Evolutionary conservation across 1,140 invertebrate species (phyloP).

Genomic region (Chironomus tepperi): DNA sequence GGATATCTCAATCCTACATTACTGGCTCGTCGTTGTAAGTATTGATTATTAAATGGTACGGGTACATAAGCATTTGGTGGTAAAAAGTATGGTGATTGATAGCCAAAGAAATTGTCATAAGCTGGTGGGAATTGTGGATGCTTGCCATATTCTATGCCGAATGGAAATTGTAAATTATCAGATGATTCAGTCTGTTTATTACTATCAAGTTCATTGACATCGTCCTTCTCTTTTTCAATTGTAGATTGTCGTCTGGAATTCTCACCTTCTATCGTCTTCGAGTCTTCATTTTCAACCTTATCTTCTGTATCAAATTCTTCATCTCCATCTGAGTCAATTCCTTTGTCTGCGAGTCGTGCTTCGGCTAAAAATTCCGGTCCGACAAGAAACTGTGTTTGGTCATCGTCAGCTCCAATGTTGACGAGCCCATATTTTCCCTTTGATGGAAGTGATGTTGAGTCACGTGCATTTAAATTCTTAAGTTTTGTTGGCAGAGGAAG

Average conservation of each 20-base stretch:
- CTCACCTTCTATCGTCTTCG: background rate
- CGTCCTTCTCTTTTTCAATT: background rate
- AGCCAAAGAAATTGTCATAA: background rate
- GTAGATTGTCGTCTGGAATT: background rate
- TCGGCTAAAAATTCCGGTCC: constrained; percentile 8
- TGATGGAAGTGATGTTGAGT: background rate
- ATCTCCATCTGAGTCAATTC: background rate
- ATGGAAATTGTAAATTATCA: background rate
- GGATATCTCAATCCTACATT: background rate
- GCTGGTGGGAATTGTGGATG: background rate
- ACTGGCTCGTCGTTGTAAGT: background rate
- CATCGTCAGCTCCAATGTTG: background rate
- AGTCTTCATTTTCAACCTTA: background rate
- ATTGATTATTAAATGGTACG: background rate
- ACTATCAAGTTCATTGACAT: background rate
- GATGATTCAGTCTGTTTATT: background rate
- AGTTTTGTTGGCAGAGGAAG: constrained; percentile 28
- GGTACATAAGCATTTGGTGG: constrained; percentile 1
- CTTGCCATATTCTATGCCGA: background rate
- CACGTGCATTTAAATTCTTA: background rate
- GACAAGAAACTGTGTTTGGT: background rate
- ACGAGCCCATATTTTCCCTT: constrained; percentile 18
- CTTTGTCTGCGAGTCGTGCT: background rate
- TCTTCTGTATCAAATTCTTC: background rate
- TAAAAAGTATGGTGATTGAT: background rate